These are phyloP conservation scores for Microchrysa polita DNA, from an alignment of 2,888 invertebrate genomes.

Conservation along the genomic window DNA sequence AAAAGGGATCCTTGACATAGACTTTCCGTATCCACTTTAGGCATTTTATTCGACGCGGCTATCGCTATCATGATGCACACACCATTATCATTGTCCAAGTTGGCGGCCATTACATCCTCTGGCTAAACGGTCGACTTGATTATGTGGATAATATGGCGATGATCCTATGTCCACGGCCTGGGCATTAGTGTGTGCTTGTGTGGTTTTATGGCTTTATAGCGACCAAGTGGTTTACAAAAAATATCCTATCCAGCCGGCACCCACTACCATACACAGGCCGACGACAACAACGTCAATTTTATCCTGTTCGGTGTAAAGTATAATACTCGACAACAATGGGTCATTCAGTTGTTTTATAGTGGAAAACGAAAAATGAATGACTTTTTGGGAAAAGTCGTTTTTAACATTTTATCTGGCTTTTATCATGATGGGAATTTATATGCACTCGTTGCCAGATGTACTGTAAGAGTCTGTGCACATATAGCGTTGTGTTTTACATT, in stretches of 20 bases:
- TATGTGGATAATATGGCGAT: constrained; percentile 5
- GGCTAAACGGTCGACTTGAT: background rate
- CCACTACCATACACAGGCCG: too few relatives aligned
- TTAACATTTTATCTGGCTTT: background rate
- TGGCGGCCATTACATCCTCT: background rate
- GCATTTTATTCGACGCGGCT: background rate
- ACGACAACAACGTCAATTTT: background rate
- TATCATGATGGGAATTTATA: background rate
- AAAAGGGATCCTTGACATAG: background rate
- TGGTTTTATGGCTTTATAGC: background rate
- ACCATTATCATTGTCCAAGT: constrained; percentile 5
- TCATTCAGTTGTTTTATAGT: background rate
- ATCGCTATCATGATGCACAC: background rate
- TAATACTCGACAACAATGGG: background rate
- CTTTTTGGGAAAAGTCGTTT: background rate
- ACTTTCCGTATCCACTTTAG: background rate
- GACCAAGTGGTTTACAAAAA: background rate
- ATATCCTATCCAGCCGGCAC: too few relatives aligned
- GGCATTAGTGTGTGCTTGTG: background rate
- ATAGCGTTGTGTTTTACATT: too few relatives aligned
- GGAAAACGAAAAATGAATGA: background rate
- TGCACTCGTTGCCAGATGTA: too few relatives aligned
- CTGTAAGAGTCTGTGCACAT: too few relatives aligned
- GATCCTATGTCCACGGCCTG: background rate
- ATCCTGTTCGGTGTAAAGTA: background rate